A percentile compares a stretch with the other conserved stretches of the same genome.
These are phyloP conservation scores for Telmatherina bonti DNA, from an alignment of 2,797 vertebrate species.

Conservation along the genomic window DNA sequence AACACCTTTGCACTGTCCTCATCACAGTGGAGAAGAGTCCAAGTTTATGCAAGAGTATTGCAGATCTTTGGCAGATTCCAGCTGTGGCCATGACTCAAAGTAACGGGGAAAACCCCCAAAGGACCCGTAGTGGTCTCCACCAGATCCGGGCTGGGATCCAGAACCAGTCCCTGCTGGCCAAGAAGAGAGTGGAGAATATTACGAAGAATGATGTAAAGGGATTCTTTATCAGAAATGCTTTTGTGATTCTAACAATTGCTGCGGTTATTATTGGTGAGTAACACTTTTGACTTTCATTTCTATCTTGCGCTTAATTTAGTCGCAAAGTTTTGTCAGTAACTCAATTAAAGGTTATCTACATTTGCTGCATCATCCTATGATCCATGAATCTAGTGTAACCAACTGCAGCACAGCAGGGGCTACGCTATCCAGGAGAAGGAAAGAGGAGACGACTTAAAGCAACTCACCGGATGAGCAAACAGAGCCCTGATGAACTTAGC, in stretches of 20 bases:
- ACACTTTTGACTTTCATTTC: not conserved
- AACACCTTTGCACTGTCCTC: not conserved
- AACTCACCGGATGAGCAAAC: constrained; percentile 31
- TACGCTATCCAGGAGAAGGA: constrained; percentile 6
- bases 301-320: not conserved
- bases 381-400: constrained; percentile 30
- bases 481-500: constrained; percentile 38
- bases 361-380: constrained; percentile 6
- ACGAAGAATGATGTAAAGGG: constrained; percentile 87
- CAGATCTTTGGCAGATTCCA: constrained; percentile 9
- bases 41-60: constrained; percentile 1
- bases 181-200: constrained; percentile 90
- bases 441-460: constrained; percentile 39
- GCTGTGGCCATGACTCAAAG: constrained; percentile 86
- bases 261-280: constrained; percentile 94
- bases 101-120: constrained; percentile 86
- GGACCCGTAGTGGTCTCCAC: constrained; percentile 83
- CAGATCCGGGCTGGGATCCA: constrained; percentile 89
- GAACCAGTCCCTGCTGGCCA: constrained; percentile 86
- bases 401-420: not conserved
- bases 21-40: not conserved
- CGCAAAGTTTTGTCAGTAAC: not conserved
- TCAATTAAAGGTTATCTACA: not conserved
- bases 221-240: constrained; percentile 90
- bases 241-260: constrained; percentile 91